Conservation (phyloP, 2,113 vertebrate species). For the Todiramphus chloris region DNA sequence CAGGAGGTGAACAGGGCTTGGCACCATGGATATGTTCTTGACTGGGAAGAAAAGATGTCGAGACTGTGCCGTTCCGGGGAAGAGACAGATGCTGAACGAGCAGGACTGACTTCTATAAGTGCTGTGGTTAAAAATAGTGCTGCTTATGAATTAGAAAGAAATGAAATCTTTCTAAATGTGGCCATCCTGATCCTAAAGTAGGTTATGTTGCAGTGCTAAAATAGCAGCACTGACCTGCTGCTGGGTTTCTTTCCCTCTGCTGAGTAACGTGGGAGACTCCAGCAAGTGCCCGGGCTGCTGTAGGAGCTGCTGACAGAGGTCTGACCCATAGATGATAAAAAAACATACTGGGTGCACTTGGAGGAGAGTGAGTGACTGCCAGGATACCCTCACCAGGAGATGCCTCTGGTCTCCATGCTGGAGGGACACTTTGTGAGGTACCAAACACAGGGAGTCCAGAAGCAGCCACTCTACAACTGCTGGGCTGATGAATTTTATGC, state of each 20-base stretch:
- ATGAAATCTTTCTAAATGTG: slow-evolving; percentile 13
- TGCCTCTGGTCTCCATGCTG: not conserved
- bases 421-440: not conserved
- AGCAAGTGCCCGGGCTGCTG: not conserved
- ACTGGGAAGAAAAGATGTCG: not conserved
- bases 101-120: not conserved
- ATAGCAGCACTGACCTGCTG: not conserved
- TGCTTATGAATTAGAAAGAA: slow-evolving; percentile 10
- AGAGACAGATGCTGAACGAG: not conserved
- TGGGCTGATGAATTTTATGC: not conserved
- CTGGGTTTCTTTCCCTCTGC: not conserved
- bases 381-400: not conserved
- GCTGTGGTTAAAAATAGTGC: slow-evolving; percentile 30
- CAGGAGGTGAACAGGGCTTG: not conserved
- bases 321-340: not conserved
- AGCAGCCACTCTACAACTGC: not conserved
- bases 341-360: not conserved
- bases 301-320: not conserved
- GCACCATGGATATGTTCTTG: not conserved
- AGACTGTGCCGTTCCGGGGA: not conserved
- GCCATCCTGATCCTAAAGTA: not conserved
- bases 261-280: not conserved
- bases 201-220: not conserved
- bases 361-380: not conserved
- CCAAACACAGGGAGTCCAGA: not conserved